phyloP scores from a whole-genome alignment of 1,140 invertebrate genomes.

The Megathymus violae region DNA sequence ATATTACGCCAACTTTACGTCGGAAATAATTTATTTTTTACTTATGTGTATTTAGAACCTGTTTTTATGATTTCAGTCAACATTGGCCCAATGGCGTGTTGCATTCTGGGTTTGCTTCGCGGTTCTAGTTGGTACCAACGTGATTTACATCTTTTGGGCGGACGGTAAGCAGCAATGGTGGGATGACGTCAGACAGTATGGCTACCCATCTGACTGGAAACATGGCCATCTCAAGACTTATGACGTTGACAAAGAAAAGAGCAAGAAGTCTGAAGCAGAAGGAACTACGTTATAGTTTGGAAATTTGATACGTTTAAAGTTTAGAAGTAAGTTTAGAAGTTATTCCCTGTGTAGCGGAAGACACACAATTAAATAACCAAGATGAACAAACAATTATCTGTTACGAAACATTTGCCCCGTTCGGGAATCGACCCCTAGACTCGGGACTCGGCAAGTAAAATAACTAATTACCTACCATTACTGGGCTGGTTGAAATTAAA shows the following conservation, averaged over 20 bases:
- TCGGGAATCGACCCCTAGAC: too few relatives aligned
- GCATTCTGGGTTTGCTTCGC: slow-evolving; percentile 93
- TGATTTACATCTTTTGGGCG: slow-evolving; percentile 89
- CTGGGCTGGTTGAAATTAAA: too few relatives aligned
- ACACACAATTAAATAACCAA: too few relatives aligned
- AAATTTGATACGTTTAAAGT: too few relatives aligned
- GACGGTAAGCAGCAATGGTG: slow-evolving; percentile 89
- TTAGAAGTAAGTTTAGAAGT: too few relatives aligned
- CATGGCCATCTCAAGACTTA: slow-evolving; percentile 64
- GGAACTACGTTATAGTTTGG: slow-evolving; percentile 48
- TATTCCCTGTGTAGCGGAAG: too few relatives aligned
- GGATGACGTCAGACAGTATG: slow-evolving; percentile 84
- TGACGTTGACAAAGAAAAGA: slow-evolving; percentile 65
- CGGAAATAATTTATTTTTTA: too few relatives aligned
- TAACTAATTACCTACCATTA: too few relatives aligned
- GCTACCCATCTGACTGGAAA: slow-evolving; percentile 71
- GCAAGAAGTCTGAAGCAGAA: slow-evolving; percentile 61
- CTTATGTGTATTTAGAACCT: not conserved
- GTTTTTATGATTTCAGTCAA: slow-evolving; percentile 85
- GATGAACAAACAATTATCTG: too few relatives aligned
- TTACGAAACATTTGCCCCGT: too few relatives aligned
- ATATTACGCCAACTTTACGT: too few relatives aligned
- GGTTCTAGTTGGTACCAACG: slow-evolving; percentile 89
- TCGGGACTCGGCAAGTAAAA: too few relatives aligned
- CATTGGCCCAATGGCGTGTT: slow-evolving; percentile 89